Base-by-base conservation (phyloP, 2,888 invertebrate species). In the Leptinotarsa haldemani region DNA sequence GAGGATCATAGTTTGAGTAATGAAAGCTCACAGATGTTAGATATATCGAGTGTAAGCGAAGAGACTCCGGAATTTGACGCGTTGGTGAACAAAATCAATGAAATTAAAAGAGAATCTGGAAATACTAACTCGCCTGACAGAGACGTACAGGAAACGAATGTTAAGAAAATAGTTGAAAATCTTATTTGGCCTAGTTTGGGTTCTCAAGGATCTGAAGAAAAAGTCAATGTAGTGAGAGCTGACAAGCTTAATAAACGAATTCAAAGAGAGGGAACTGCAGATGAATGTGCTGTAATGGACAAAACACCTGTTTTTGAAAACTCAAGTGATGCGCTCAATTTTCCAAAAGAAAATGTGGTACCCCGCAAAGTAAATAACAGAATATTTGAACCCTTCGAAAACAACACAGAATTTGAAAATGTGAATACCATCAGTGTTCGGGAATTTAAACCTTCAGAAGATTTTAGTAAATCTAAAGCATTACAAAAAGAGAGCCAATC, bases 11-110 rank as follows among this genome's bases (percentile, higher is more conserved):
- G 76, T 22, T 64, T 68, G 5, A 69, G 65, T 16, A 65, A 74
- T 48, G 70, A 74, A 30, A 74, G 75, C n/a, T 63, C 22, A 2
- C 50, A 56, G 15, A 70, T 72, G 9, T 40, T 69, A 25, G 81
- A 78, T 50, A 77, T 75, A 40, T 70, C 65, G 12, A 79, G 74
- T 66, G 80, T 84, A 25, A 82, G 79, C 2, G 81, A 80, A 7
- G 82, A 84, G 73, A 82, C 82, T 46, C 82, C 81, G 5, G 85
- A 86, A 77, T 85, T 87, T 71, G 84, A 86, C 71, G 87, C 86
- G 4, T 77, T 86, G 5, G 85, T 86, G 46, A 86, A 86, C 71
- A 85, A 84, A 81, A 86, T 85, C 52, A 86, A 86, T 63, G 86
- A 86, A 80, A 87, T 87, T 46, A 85, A 85, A 77, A 80, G 84